These are phyloP conservation scores for Brachionus asplanchnoidis DNA, from an alignment of 1,140 invertebrate species.

Conservation along the genomic window DNA sequence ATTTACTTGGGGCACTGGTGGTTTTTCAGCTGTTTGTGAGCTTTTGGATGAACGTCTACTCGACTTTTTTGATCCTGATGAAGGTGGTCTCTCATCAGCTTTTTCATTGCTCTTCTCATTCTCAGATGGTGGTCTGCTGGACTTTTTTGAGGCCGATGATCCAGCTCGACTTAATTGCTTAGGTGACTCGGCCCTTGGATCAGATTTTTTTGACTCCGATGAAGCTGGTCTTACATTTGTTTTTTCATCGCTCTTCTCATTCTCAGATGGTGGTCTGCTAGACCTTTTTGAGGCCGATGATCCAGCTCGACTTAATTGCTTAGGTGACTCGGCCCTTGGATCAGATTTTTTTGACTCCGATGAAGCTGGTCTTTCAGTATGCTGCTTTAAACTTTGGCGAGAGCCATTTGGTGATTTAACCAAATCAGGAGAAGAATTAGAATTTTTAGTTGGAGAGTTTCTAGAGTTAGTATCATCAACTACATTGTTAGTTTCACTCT, in stretches of 20 bases:
- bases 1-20: background rate
- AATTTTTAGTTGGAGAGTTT: background rate
- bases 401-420: background rate
- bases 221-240: background rate
- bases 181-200: background rate
- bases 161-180: background rate
- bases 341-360: background rate
- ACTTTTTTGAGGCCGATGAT: background rate
- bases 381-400: background rate
- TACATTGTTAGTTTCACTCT: slow-evolving; percentile 10
- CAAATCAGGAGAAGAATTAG: background rate
- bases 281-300: background rate
- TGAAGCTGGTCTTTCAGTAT: background rate
- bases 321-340: background rate
- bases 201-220: background rate
- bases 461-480: background rate
- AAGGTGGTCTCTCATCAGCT: background rate
- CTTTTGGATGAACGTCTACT: background rate
- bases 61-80: background rate
- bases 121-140: background rate
- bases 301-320: background rate
- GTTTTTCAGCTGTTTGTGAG: background rate
- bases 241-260: background rate
- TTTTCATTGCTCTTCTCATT: background rate
- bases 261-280: background rate